These are phyloP conservation scores for Tarsius wallacei DNA, from an alignment of 2,797 vertebrate genomes.

Conservation along the genomic window DNA sequence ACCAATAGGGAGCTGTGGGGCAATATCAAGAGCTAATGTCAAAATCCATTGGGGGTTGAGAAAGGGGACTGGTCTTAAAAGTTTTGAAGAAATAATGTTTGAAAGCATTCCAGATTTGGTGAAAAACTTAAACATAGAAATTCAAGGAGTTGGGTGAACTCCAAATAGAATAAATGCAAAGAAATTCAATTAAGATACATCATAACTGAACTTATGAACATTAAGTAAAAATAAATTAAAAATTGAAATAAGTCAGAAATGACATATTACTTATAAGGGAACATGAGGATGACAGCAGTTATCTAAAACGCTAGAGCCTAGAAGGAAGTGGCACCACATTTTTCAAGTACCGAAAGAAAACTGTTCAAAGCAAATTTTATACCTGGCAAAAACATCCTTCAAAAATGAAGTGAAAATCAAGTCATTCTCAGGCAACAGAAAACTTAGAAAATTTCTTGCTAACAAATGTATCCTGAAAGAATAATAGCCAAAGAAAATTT, in stretches of 20 bases:
- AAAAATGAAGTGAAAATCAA: constrained; percentile 23
- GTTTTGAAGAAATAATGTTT: not conserved
- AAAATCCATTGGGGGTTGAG: not conserved
- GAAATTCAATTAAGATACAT: too few relatives aligned
- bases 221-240: too few relatives aligned
- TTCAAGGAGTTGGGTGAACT: not conserved
- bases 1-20: not conserved
- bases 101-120: not conserved
- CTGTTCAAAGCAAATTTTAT: not conserved
- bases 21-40: too few relatives aligned
- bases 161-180: not conserved
- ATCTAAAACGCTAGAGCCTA: not conserved
- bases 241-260: not conserved
- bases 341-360: constrained; percentile 24
- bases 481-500: not conserved
- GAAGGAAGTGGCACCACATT: not conserved
- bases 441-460: not conserved
- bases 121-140: not conserved
- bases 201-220: not conserved
- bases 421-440: not conserved
- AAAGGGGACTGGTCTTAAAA: not conserved
- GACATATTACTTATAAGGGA: not conserved
- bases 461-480: not conserved
- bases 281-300: not conserved
- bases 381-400: not conserved